phyloP scores from a whole-genome alignment of 1,140 invertebrate genomes.

The Pectinophora gossypiella region DNA sequence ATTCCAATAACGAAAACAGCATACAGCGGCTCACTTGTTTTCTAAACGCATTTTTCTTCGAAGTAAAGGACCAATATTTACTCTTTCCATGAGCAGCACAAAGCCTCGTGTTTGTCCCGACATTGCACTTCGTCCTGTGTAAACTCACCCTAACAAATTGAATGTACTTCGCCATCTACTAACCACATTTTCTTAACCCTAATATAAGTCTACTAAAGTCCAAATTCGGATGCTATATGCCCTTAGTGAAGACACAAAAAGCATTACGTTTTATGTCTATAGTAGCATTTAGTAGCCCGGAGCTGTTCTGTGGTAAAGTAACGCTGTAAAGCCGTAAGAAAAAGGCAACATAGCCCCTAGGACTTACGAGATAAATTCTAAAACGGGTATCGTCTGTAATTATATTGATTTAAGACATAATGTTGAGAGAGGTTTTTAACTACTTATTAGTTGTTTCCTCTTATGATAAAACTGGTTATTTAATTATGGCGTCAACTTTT shows the following conservation, averaged over 20 bases:
- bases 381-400: conserved; percentile 46
- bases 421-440: conserved; percentile 29
- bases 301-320: conserved; percentile 48
- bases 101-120: conserved; percentile 64
- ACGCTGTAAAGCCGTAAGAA: conserved; percentile 50
- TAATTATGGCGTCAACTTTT: conserved; percentile 8
- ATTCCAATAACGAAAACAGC: conserved; percentile 67
- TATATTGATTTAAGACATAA: conserved; percentile 52
- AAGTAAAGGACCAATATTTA: conserved; percentile 66
- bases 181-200: conserved; percentile 30
- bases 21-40: conserved; percentile 55
- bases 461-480: conserved; percentile 21
- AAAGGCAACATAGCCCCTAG: conserved; percentile 41
- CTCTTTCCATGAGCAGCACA: conserved; percentile 62
- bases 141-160: conserved; percentile 68
- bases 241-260: conserved; percentile 48
- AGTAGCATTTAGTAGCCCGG: conserved; percentile 67
- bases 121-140: conserved; percentile 71
- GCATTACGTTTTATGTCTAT: conserved; percentile 56
- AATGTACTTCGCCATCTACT: conserved; percentile 31
- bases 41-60: conserved; percentile 69
- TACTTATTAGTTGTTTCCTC: conserved; percentile 31
- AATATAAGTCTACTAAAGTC: conserved; percentile 20
- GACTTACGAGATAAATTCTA: conserved; percentile 47
- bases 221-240: conserved; percentile 16